phyloP scores from a whole-genome alignment of 2,113 vertebrate genomes.

The Neogobius melanostomus region DNA sequence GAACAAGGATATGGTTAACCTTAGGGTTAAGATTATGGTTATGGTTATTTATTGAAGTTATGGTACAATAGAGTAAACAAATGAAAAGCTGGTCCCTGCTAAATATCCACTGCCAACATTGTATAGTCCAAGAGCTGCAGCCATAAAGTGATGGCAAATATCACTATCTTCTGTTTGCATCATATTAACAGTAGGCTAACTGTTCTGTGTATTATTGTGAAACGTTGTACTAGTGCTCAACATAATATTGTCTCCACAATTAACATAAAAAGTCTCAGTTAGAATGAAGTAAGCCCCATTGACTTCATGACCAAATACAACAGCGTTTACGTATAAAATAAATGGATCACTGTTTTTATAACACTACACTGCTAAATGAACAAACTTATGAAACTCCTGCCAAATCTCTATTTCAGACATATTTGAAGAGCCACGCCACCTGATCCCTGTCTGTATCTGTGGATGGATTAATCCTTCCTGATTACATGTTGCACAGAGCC shows the following conservation, averaged over 20 bases:
- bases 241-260: constrained; percentile 45
- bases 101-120: not conserved
- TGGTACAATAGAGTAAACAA: too few species aligned
- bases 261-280: not conserved
- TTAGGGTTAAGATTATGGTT: too few species aligned
- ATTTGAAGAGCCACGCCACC: constrained; percentile 4
- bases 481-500: constrained; percentile 27
- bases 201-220: constrained; percentile 4
- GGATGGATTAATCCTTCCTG: constrained; percentile 27
- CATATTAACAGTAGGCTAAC: not conserved
- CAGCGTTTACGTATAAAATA: not conserved
- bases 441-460: constrained; percentile 27
- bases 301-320: not conserved
- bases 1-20: too few species aligned
- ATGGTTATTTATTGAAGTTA: too few species aligned
- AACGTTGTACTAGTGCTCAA: not conserved
- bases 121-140: constrained; percentile 12
- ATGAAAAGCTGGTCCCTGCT: too few species aligned
- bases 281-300: not conserved
- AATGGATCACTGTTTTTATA: not conserved
- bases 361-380: not conserved
- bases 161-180: constrained; percentile 38
- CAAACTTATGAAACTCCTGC: not conserved
- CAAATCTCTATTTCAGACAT: constrained; percentile 4
- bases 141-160: constrained; percentile 44